phyloP scores from a whole-genome alignment of 2,113 vertebrate species.

The Caretta caretta region DNA sequence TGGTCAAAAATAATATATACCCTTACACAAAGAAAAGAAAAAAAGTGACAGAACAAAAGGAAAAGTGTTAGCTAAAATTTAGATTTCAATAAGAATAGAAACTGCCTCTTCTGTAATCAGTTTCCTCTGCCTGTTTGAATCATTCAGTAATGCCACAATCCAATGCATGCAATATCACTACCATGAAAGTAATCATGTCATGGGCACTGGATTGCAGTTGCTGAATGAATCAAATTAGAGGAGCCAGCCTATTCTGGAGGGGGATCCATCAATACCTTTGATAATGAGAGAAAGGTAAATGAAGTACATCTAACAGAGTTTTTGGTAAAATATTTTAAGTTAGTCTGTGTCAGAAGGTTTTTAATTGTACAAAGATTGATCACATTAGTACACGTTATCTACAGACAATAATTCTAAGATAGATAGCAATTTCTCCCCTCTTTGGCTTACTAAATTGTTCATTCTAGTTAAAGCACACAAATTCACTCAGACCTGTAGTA shows the following conservation, averaged over 20 bases:
- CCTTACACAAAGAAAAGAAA: background rate
- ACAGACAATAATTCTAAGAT: background rate
- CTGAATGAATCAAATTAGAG: background rate
- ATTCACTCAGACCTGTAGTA: background rate
- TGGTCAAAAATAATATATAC: background rate
- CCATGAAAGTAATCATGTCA: background rate
- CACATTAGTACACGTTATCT: background rate
- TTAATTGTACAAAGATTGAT: background rate
- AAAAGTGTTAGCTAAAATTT: background rate
- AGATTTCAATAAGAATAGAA: constrained; percentile 7
- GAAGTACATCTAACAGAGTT: background rate
- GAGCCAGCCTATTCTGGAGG: background rate
- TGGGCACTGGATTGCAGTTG: background rate
- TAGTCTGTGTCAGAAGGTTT: background rate
- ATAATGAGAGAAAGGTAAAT: background rate
- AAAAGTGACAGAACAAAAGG: background rate
- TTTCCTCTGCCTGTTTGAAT: constrained; percentile 27
- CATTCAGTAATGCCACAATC: background rate
- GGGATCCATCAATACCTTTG: background rate
- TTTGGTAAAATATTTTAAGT: background rate
- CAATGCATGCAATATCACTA: background rate
- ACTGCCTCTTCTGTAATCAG: background rate
- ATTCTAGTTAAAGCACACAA: background rate
- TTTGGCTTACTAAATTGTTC: constrained; percentile 2
- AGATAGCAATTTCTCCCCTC: background rate